Percentiles rank a stretch among this genome's conserved stretches.
phyloP scores from a whole-genome alignment of 1,140 invertebrate genomes.

The Drosophila melanica region DNA sequence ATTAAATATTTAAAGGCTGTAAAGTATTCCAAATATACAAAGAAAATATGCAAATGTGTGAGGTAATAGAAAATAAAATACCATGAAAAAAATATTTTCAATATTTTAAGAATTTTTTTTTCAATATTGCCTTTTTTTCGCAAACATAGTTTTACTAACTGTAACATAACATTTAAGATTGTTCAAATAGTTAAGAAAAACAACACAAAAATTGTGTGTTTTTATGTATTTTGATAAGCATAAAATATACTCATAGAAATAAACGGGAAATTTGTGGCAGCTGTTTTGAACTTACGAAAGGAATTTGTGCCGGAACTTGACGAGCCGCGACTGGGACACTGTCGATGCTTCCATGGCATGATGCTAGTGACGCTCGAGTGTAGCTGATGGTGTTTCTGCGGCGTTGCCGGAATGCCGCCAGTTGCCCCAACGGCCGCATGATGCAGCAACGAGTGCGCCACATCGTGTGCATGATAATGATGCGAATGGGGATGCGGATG shows the following conservation, averaged over 20 bases:
- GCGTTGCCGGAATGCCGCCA: conserved; percentile 52
- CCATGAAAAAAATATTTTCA: too few relatives aligned
- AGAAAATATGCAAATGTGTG: too few relatives aligned
- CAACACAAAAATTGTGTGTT: too few relatives aligned
- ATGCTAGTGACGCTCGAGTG: conserved; percentile 79
- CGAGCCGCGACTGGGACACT: conserved; percentile 81
- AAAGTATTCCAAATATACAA: too few relatives aligned
- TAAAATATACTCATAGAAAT: neutral
- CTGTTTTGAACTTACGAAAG: conserved; percentile 74
- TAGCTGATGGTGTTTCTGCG: conserved; percentile 77
- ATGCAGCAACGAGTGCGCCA: conserved; percentile 43
- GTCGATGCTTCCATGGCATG: conserved; percentile 83
- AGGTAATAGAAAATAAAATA: too few relatives aligned
- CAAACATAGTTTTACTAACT: too few relatives aligned
- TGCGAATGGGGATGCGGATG: conserved; percentile 53
- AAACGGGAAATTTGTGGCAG: neutral
- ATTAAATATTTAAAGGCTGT: too few relatives aligned
- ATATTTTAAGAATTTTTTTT: too few relatives aligned
- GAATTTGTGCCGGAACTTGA: conserved; percentile 83
- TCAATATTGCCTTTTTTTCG: too few relatives aligned
- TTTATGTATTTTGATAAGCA: too few relatives aligned
- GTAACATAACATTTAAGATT: too few relatives aligned
- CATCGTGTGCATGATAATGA: conserved; percentile 72
- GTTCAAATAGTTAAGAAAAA: too few relatives aligned
- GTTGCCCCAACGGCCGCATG: conserved; percentile 24